These are phyloP conservation scores for Drosophila kepulauana DNA, from an alignment of 1,140 invertebrate species.

Conservation along the genomic window DNA sequence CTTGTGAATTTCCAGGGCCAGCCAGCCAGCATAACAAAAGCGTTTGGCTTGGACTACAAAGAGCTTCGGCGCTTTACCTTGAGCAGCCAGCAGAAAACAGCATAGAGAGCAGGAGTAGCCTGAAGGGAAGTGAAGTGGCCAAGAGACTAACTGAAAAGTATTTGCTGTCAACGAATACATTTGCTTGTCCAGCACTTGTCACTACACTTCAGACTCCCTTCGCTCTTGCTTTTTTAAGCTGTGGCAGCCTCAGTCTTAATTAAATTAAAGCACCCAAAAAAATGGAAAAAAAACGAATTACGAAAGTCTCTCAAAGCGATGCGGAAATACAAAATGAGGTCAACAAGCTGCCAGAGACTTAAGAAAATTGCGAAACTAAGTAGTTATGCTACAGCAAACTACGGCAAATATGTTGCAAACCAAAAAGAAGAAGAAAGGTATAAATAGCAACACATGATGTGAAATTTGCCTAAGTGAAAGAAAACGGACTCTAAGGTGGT, in stretches of 20 bases:
- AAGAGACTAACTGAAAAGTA: slow-evolving; percentile 22
- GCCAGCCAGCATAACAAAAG: slow-evolving; percentile 48
- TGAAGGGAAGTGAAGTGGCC: slow-evolving; percentile 37
- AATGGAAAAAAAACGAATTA: background rate
- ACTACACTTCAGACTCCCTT: background rate
- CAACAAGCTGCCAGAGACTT: slow-evolving; percentile 57
- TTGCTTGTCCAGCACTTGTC: slow-evolving; percentile 17
- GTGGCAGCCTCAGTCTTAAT: slow-evolving; percentile 60
- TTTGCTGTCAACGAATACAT: slow-evolving; percentile 17
- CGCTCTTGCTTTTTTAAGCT: background rate
- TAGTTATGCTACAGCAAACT: slow-evolving; percentile 31
- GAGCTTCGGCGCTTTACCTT: slow-evolving; percentile 59
- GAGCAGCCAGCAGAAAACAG: slow-evolving; percentile 2
- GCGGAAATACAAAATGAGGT: slow-evolving; percentile 59
- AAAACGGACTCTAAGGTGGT: slow-evolving; percentile 1
- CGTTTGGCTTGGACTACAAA: background rate
- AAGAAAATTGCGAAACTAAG: slow-evolving; percentile 64
- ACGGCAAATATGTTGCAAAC: background rate
- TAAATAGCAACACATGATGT: slow-evolving; percentile 24
- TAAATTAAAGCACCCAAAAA: slow-evolving; percentile 59
- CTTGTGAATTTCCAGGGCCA: slow-evolving; percentile 9
- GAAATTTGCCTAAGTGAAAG: slow-evolving; percentile 31
- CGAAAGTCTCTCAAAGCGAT: slow-evolving; percentile 32
- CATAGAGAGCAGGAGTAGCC: background rate
- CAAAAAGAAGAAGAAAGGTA: background rate